A percentile compares a stretch with the other conserved stretches of the same genome.
Evolutionary conservation across 2,797 vertebrate species (phyloP).

Genomic region (Microchirus variegatus): DNA sequence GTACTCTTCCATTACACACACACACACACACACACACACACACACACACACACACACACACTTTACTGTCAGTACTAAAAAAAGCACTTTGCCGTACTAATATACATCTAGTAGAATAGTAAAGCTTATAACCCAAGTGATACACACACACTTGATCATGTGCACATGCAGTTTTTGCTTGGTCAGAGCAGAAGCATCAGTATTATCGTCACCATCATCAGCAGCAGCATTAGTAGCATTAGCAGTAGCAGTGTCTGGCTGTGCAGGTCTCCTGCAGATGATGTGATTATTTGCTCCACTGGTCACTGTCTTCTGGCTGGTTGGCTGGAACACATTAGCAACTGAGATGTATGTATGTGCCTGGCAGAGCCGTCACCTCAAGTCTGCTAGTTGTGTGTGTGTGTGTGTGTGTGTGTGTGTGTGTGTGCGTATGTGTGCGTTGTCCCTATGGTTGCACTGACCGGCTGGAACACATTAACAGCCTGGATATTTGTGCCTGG

Average conservation of each 20-base stretch:
- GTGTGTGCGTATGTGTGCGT: slow-evolving; percentile 18
- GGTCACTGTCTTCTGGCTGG: slow-evolving; percentile 67
- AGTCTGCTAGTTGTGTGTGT: slow-evolving; percentile 22
- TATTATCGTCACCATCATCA: slow-evolving; percentile 54
- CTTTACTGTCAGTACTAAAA: slow-evolving; percentile 11
- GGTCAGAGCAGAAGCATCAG: slow-evolving; percentile 30
- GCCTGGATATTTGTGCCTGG: slow-evolving; percentile 67
- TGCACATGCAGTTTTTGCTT: slow-evolving; percentile 8
- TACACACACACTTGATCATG: slow-evolving; percentile 11
- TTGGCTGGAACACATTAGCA: slow-evolving; percentile 78
- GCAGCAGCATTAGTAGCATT: slow-evolving; percentile 33
- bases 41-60: slow-evolving; percentile 1
- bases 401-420: slow-evolving; percentile 16
- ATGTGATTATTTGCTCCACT: slow-evolving; percentile 82
- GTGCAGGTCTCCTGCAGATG: slow-evolving; percentile 71
- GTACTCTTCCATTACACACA: not conserved
- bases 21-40: slow-evolving; percentile 1
- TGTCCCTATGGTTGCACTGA: slow-evolving; percentile 27
- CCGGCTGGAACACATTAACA: slow-evolving; percentile 65
- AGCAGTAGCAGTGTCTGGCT: slow-evolving; percentile 46
- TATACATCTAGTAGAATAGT: slow-evolving; percentile 3
- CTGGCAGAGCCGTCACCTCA: slow-evolving; percentile 63
- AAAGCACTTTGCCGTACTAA: slow-evolving; percentile 12
- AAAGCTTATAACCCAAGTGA: slow-evolving; percentile 11
- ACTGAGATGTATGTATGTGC: slow-evolving; percentile 81